phyloP scores from a whole-genome alignment of 2,888 invertebrate species.

The Euclidia mi region DNA sequence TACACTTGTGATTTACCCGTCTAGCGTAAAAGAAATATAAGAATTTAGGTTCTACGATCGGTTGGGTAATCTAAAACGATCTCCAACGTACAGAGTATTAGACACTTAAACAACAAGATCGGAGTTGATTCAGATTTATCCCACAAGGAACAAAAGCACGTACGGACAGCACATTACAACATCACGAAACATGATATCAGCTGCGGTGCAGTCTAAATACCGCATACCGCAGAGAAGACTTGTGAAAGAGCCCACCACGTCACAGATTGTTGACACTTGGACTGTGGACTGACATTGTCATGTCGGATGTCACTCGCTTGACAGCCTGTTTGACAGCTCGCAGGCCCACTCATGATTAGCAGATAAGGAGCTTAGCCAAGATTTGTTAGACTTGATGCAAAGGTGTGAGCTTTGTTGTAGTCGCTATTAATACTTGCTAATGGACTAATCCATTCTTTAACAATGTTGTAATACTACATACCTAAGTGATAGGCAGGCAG shows the following conservation, averaged over 20 bases:
- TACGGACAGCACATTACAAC: slow-evolving; percentile 51
- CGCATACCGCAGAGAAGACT: slow-evolving; percentile 53
- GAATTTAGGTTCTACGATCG: too few species aligned
- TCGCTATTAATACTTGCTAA: slow-evolving; percentile 15
- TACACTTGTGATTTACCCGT: too few species aligned
- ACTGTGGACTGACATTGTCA: slow-evolving; percentile 44
- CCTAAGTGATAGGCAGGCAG: too few species aligned
- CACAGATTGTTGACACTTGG: slow-evolving; percentile 38
- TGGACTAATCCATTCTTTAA: slow-evolving; percentile 1
- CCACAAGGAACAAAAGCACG: slow-evolving; percentile 44
- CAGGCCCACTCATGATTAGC: slow-evolving; percentile 66
- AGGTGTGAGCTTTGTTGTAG: slow-evolving; percentile 3
- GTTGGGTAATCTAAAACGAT: too few species aligned
- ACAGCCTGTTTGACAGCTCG: slow-evolving; percentile 65
- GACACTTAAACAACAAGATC: background rate
- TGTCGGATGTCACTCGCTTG: slow-evolving; percentile 56
- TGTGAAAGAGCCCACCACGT: slow-evolving; percentile 63
- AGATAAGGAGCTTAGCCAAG: slow-evolving; percentile 70
- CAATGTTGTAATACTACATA: background rate
- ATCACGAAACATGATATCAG: slow-evolving; percentile 51
- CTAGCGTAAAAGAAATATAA: too few species aligned
- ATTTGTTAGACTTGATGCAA: slow-evolving; percentile 41
- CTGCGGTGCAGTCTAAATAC: slow-evolving; percentile 55
- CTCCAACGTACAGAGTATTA: too few species aligned
- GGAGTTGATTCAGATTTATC: slow-evolving; percentile 28